These are phyloP conservation scores for Busseola fusca DNA, from an alignment of 2,888 invertebrate species.

Conservation along the genomic window DNA sequence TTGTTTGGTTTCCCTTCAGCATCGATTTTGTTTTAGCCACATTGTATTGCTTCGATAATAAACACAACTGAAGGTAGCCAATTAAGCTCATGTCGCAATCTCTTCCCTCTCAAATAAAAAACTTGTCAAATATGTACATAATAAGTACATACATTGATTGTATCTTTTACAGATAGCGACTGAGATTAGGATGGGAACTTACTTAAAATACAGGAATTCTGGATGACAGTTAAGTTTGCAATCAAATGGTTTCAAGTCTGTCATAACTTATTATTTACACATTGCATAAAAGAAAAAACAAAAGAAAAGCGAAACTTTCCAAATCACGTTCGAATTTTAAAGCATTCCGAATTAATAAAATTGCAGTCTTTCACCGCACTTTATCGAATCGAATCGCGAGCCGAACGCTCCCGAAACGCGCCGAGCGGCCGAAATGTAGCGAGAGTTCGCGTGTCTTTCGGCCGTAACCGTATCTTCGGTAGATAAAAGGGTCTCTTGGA, in stretches of 20 bases:
- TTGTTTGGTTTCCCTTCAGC: background rate
- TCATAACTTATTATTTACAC: conserved; percentile 2
- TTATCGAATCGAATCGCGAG: conserved; percentile 61
- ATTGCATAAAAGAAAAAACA: background rate
- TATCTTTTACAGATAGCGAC: too few relatives aligned
- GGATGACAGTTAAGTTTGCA: background rate
- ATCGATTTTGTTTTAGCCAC: background rate
- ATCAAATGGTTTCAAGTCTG: background rate
- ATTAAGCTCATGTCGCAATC: background rate
- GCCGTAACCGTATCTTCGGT: conserved; percentile 84
- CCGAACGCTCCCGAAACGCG: conserved; percentile 57
- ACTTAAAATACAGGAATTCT: too few relatives aligned
- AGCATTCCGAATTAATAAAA: conserved; percentile 59
- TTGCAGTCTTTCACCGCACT: conserved; percentile 60
- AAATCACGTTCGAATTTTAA: conserved; percentile 43
- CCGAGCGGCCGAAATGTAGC: conserved; percentile 63
- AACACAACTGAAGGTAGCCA: background rate
- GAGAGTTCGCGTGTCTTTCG: conserved; percentile 83
- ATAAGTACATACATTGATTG: too few relatives aligned
- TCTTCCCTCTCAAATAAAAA: too few relatives aligned
- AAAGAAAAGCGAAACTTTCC: conserved; percentile 35
- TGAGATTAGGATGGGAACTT: too few relatives aligned
- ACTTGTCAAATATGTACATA: too few relatives aligned
- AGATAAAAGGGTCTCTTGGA: conserved; percentile 85
- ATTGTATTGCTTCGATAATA: background rate